Base-by-base conservation (phyloP, 64 coral and sea anemone species). In the Stichodactyla mertensii region DNA sequence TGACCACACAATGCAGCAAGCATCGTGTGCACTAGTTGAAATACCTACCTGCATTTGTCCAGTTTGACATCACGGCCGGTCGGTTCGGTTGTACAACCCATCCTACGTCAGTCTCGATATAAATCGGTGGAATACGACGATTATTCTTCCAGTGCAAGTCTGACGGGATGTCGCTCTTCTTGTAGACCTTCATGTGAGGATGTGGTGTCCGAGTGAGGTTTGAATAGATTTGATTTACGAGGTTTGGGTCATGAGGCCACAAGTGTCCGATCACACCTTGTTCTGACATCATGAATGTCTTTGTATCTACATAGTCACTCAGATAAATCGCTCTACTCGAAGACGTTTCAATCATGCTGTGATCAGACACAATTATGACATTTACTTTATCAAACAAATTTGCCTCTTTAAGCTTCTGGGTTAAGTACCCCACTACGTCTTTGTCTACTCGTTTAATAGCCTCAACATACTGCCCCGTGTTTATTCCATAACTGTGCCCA, bases 61-160 rank as follows among this genome's bases (percentile, higher is more conserved):
- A 81, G 53, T 31, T 81, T 20, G 31, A 53, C 54, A 13, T 4
- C 15, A 6, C 16, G 0, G 78, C 15, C 36, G 78, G 78, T 81
- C 78, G 78, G 16, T 81, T 81, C 16, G 78, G 36, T 81, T 4
- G n/a, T 1, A 81, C 78, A 1, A 81, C 53, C 78, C 78, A 81
- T 52, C 78, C 78, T 18, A 81, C 16, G 16, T 81, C 78, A 16
- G 78, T 14, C n/a, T 81, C 78, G 53, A 81, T 81, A 12, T 81
- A 81, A 53, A 81, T 81, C 14, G 78, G 78, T 31, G 78, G 93
- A 14, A 91, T 86, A n/a, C 93, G 81, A 27, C 89, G 93, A 61
- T 89, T 95, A 74, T 95, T 81, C 55, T 95, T 95, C 86, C 82
- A 89, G 53, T 91, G 82, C 69, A 86, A 87, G 51, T 54, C 57